phyloP scores from a whole-genome alignment of 1,140 invertebrate species.

The Sminthurides bifidus region DNA sequence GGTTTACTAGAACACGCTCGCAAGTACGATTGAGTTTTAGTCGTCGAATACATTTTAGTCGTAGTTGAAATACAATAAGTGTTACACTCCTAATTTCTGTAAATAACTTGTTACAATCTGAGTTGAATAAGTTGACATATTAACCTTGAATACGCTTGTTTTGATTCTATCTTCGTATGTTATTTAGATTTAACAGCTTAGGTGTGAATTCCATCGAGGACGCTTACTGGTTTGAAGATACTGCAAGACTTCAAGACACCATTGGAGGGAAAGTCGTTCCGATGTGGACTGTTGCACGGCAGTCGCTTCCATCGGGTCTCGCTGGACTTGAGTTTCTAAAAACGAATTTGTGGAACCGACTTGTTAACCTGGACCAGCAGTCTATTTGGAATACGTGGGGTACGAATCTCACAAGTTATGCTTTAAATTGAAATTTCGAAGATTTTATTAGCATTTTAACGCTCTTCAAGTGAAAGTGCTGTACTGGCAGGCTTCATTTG shows the following conservation, averaged over 20 bases:
- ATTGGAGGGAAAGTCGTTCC: constrained; percentile 65
- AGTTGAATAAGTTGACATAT: background rate
- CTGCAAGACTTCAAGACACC: constrained; percentile 51
- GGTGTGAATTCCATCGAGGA: constrained; percentile 71
- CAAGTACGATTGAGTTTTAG: constrained; percentile 42
- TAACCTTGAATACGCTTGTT: background rate
- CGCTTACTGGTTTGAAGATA: constrained; percentile 75
- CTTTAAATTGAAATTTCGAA: no score
- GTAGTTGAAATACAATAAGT: background rate
- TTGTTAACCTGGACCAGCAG: constrained; percentile 73
- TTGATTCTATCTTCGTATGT: constrained; percentile 7
- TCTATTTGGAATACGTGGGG: constrained; percentile 80
- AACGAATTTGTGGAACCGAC: constrained; percentile 69
- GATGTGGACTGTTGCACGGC: constrained; percentile 58
- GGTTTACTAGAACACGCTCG: constrained; percentile 61
- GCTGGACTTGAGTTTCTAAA: constrained; percentile 61
- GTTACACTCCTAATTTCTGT: background rate
- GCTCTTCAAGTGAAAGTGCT: background rate
- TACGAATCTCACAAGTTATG: constrained; percentile 37
- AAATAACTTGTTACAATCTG: background rate
- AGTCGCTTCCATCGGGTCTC: constrained; percentile 64
- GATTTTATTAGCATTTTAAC: background rate
- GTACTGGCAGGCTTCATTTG: background rate
- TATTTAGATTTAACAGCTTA: constrained; percentile 54
- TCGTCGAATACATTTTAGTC: background rate